Evolutionary conservation across 2,113 vertebrate genomes (phyloP).

Genomic region (Butorides virescens): DNA sequence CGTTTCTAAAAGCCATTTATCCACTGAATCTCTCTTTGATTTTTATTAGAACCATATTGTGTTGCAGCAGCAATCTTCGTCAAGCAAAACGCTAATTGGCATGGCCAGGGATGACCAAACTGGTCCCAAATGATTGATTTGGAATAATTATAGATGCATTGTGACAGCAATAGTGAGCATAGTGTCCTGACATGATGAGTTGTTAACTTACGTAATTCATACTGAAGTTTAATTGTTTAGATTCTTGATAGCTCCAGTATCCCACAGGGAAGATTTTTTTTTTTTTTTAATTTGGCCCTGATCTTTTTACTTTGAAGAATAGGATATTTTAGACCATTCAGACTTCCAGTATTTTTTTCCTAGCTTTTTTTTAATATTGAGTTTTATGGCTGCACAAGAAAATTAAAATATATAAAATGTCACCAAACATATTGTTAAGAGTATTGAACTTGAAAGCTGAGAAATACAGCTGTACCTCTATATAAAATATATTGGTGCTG

Average conservation of each 20-base stretch:
- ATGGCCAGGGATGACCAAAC: background rate
- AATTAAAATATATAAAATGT: background rate
- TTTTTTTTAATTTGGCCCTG: background rate
- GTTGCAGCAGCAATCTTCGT: background rate
- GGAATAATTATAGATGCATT: constrained; percentile 6
- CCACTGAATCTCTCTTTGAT: background rate
- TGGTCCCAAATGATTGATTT: background rate
- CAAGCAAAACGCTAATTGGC: background rate
- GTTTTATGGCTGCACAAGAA: background rate
- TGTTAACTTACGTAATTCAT: constrained; percentile 1
- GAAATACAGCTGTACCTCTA: background rate
- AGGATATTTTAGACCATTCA: background rate
- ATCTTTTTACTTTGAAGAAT: background rate
- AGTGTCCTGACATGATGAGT: background rate
- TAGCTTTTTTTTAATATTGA: background rate
- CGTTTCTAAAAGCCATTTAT: background rate
- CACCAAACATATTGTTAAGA: background rate
- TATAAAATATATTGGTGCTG: background rate
- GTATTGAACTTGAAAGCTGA: background rate
- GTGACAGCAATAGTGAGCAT: background rate
- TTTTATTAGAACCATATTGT: background rate
- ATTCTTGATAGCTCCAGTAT: background rate
- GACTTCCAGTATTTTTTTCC: background rate
- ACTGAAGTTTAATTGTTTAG: background rate
- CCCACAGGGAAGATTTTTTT: background rate